Percentiles rank a stretch among this genome's conserved stretches.
These are phyloP conservation scores for Dermochelys coriacea DNA, from an alignment of 2,797 vertebrate species.

Conservation along the genomic window DNA sequence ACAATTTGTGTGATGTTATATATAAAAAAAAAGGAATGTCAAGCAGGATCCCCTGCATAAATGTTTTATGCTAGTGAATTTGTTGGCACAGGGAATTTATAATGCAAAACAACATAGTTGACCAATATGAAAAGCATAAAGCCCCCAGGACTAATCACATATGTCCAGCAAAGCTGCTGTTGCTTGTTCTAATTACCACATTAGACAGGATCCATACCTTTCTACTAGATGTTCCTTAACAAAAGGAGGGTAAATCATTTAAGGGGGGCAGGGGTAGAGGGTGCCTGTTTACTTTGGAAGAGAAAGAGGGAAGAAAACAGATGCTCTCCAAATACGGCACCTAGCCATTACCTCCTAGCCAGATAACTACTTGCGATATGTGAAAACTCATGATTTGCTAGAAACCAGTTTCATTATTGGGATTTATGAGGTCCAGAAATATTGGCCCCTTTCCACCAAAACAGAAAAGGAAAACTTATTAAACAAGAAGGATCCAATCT, in stretches of 20 bases:
- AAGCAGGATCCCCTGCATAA: background rate
- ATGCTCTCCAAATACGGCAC: background rate
- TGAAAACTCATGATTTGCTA: rapidly evolving
- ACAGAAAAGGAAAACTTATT: background rate
- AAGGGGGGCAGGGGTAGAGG: background rate
- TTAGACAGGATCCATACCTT: background rate
- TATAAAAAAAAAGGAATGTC: background rate
- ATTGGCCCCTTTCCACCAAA: background rate
- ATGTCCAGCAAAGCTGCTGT: rapidly evolving
- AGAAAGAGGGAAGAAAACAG: background rate
- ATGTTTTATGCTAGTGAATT: rapidly evolving
- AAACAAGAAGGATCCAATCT: background rate
- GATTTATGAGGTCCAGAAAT: background rate
- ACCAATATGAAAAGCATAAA: background rate
- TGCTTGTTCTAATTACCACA: background rate
- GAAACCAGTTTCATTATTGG: background rate
- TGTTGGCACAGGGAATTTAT: background rate
- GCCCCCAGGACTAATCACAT: background rate
- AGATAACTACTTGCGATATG: background rate
- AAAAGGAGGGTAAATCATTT: background rate
- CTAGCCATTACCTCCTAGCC: background rate
- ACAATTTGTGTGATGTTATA: background rate
- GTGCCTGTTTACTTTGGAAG: background rate
- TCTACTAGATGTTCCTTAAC: background rate
- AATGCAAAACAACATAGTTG: background rate